Evolutionary conservation across 2,888 invertebrate species (phyloP).

Genomic region (Melanostoma scalare): DNA sequence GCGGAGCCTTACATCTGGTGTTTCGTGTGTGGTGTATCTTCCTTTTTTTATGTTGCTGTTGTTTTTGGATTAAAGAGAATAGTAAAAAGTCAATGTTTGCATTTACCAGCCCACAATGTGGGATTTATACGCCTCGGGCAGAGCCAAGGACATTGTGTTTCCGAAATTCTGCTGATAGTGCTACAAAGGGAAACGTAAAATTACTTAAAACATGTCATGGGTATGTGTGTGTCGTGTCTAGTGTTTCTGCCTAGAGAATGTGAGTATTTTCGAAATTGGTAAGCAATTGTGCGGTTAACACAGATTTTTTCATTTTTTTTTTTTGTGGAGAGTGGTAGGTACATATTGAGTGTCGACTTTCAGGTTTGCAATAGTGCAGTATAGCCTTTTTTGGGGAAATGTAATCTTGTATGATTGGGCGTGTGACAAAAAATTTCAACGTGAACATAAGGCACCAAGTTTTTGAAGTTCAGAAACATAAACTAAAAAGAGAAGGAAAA

Average conservation of each 20-base stretch:
- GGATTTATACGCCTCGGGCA: slow-evolving; percentile 49
- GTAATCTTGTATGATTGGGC: no score
- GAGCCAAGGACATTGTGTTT: slow-evolving; percentile 13
- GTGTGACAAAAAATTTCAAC: no score
- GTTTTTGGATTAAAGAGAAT: slow-evolving; percentile 13
- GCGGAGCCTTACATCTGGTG: slow-evolving; percentile 43
- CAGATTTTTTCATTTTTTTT: slow-evolving; percentile 15
- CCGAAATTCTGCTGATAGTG: slow-evolving; percentile 58
- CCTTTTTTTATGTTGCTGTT: slow-evolving; percentile 5
- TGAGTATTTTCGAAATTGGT: slow-evolving; percentile 25
- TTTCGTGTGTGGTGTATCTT: slow-evolving; percentile 14
- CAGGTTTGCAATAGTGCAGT: no score
- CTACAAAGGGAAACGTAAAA: slow-evolving; percentile 44
- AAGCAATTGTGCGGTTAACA: slow-evolving; percentile 22
- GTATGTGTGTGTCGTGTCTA: not conserved
- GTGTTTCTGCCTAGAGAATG: not conserved
- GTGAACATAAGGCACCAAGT: no score
- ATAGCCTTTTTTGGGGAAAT: no score
- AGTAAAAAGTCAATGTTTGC: slow-evolving; percentile 66
- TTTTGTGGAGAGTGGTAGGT: not conserved
- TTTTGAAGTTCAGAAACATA: no score
- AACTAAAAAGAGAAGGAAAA: no score
- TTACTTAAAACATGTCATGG: slow-evolving; percentile 35
- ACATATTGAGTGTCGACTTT: no score
- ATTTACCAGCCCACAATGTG: slow-evolving; percentile 49